Conservation (phyloP, 1,140 invertebrate genomes). For the Agrypnia vestita region DNA sequence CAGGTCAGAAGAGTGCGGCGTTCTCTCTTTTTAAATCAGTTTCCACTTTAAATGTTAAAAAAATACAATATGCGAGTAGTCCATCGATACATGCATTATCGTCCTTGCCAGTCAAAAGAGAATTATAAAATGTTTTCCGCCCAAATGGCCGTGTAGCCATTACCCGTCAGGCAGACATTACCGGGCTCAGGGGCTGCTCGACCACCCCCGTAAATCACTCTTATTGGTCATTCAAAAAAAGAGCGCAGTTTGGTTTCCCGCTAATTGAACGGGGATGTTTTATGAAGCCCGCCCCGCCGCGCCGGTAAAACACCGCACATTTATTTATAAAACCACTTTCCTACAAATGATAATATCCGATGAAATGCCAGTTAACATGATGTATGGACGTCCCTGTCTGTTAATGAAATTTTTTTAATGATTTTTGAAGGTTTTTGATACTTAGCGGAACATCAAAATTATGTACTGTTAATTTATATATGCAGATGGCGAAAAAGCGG, state of each 20-base stretch:
- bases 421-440: too few relatives aligned
- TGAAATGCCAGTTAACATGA: background rate
- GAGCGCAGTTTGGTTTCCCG: background rate
- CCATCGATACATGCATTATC: too few relatives aligned
- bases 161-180: constrained; percentile 4
- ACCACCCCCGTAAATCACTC: constrained; percentile 27
- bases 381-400: too few relatives aligned
- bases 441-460: too few relatives aligned
- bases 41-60: background rate
- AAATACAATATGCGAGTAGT: background rate
- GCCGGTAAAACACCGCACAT: background rate
- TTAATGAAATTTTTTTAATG: too few relatives aligned
- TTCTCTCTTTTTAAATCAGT: background rate
- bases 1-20: too few relatives aligned
- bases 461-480: too few relatives aligned
- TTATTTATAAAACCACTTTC: background rate
- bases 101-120: too few relatives aligned
- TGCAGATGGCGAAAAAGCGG: too few relatives aligned
- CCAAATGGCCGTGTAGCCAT: constrained; percentile 34
- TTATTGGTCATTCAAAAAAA: constrained; percentile 30
- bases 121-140: background rate
- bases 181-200: background rate
- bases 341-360: background rate
- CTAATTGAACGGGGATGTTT: constrained; percentile 27
- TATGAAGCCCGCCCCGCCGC: background rate